phyloP scores from a whole-genome alignment of 2,888 invertebrate genomes.

The Asteroscopus sphinx region DNA sequence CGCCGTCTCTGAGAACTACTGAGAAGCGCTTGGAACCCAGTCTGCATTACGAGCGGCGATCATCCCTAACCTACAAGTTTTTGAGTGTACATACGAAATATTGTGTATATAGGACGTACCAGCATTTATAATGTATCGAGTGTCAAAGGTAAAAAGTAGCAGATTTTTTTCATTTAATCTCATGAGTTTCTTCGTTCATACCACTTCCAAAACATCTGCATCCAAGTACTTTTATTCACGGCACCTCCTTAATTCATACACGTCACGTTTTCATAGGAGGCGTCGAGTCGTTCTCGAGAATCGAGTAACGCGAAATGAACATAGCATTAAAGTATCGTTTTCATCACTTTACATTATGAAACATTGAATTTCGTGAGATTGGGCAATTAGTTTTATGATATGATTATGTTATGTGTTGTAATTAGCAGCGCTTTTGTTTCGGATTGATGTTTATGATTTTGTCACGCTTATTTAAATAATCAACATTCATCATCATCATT shows the following conservation, averaged over 20 bases:
- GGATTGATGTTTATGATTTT: too few relatives aligned
- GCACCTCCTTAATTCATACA: conserved; percentile 84
- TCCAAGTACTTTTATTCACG: conserved; percentile 67
- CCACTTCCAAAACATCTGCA: conserved; percentile 60
- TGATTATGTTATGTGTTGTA: conserved; percentile 3
- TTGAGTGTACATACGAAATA: too few relatives aligned
- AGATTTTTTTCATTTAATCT: too few relatives aligned
- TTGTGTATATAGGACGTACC: too few relatives aligned
- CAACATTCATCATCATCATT: too few relatives aligned
- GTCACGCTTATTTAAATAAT: too few relatives aligned
- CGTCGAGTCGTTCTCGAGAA: conserved; percentile 76
- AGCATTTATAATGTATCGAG: too few relatives aligned
- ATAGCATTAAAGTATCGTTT: conserved; percentile 74
- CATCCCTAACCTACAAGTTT: too few relatives aligned
- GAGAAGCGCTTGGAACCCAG: too few relatives aligned
- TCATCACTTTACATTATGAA: conserved; percentile 69
- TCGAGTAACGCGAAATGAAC: conserved; percentile 78
- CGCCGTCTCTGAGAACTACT: too few relatives aligned
- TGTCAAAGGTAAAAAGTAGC: too few relatives aligned
- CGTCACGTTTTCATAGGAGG: conserved; percentile 81
- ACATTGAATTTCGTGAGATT: conserved; percentile 57
- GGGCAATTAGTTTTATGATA: conserved; percentile 38
- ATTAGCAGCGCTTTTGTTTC: not conserved
- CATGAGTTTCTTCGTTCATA: not conserved
- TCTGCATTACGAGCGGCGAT: too few relatives aligned